Base-by-base conservation (phyloP, 2,113 vertebrate genomes). In the Pelecanus crispus region DNA sequence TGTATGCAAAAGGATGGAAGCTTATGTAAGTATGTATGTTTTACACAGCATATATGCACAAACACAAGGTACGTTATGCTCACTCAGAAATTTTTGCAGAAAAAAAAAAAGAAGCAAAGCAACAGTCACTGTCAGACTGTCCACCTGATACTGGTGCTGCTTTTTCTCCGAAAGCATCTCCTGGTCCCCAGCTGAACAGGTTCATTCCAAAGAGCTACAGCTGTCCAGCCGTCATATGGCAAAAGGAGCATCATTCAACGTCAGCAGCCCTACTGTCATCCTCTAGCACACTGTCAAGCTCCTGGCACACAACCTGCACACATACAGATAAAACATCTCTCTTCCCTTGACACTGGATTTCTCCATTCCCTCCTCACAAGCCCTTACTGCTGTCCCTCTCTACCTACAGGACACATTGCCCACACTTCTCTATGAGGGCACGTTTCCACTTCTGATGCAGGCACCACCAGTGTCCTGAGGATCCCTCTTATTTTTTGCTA, bases 391-490 rank as follows among this genome's bases (percentile, higher is more conserved):
- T 55, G 14, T 17, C 8, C 26, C 11, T 32, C 32, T 66, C 45
- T 24, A 45, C 29, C 13, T n/a, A 0, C 9, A 42, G 6, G 29
- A 25, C 34, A 83, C 67, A n/a, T 1, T 1, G 1, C 7, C 24
- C 55, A 58, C 21, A 9, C 31, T 40, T 7, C n/a, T 28, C 52
- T 28, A 17, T 4, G 19, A 52, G 6, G 24, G 12, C 21, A 56
- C 2, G 0, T 25, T 38, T 50, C 40, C 34, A 49, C 20, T 67
- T 80, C 62, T 47, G 36, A 79, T 32, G 19, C 14, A 72, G 44
- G 6, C 17, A 77, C 7, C 20, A 38, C 12, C 42, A 4, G 7
- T 1, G 10, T 17, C 52, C 50, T 38, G 19, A 74, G 29, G 56
- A 78, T 22, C 50, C 15, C 47, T 66, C 42, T 31, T 10, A 75